A percentile compares a stretch with the other conserved stretches of the same genome.
Conservation (phyloP, 2,888 invertebrate genomes). For the Machimus rusticus region DNA sequence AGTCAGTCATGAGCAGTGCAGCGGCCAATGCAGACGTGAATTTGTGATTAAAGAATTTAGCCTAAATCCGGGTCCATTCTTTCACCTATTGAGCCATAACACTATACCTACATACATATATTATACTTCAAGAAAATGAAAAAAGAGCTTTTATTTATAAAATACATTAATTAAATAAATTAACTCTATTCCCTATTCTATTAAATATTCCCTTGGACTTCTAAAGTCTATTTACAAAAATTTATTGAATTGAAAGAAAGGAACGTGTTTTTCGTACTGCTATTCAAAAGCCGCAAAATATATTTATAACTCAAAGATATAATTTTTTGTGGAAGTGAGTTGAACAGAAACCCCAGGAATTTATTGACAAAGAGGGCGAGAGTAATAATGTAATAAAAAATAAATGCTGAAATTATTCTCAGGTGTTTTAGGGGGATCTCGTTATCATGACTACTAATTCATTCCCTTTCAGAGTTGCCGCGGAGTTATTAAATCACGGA, state of each 20-base stretch:
- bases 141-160: too few species aligned
- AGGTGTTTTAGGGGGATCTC: background rate
- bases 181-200: too few species aligned
- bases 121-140: too few species aligned
- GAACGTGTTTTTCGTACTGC: background rate
- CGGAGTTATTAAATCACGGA: constrained; percentile 28
- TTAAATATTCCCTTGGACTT: too few species aligned
- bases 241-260: background rate
- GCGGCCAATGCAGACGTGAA: too few species aligned
- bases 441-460: background rate
- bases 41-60: too few species aligned
- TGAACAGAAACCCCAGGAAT: background rate
- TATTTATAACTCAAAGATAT: background rate
- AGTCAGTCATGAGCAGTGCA: too few species aligned
- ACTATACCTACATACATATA: too few species aligned
- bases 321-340: background rate
- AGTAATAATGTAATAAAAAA: background rate
- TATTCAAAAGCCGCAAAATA: background rate
- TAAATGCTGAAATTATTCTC: background rate
- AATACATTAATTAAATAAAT: too few species aligned
- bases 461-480: background rate
- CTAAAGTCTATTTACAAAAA: background rate
- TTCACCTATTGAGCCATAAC: too few species aligned
- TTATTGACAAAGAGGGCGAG: background rate
- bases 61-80: too few species aligned